Evolutionary conservation across 2,797 vertebrate genomes (phyloP).

Genomic region (Sebastes oblongus): DNA sequence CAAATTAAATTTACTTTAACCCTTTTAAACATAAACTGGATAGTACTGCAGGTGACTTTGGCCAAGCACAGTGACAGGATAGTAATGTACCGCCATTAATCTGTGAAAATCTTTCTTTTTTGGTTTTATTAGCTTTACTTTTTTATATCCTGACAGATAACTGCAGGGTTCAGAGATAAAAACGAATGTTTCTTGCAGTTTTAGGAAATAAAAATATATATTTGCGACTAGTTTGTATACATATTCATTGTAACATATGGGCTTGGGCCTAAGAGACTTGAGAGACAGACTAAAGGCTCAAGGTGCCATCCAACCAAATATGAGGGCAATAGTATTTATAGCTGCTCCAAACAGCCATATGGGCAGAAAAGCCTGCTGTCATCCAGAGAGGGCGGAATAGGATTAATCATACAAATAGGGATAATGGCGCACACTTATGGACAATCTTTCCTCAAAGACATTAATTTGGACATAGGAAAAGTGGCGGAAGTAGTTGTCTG

Average conservation of each 20-base stretch:
- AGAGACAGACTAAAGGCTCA: neutral
- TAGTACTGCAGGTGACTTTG: neutral
- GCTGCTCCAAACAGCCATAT: neutral
- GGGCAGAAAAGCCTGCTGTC: neutral
- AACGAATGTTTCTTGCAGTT: neutral
- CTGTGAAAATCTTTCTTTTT: neutral
- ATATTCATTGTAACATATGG: neutral
- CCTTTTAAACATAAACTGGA: constrained; percentile 8
- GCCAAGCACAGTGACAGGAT: neutral
- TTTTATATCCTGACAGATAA: neutral
- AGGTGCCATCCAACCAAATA: neutral
- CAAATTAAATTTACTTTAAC: constrained; percentile 35
- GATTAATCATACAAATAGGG: neutral
- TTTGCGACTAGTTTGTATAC: neutral
- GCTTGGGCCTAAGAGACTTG: neutral
- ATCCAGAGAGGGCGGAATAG: neutral
- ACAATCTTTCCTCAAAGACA: neutral
- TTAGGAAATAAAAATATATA: neutral
- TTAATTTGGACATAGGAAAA: neutral
- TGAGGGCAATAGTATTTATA: neutral
- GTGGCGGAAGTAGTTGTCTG: neutral
- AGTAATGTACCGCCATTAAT: neutral
- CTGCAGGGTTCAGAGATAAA: neutral
- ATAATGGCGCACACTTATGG: neutral
- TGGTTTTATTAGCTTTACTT: neutral